phyloP scores from a whole-genome alignment of 1,140 invertebrate genomes.

The Drosophila subpulchrella region DNA sequence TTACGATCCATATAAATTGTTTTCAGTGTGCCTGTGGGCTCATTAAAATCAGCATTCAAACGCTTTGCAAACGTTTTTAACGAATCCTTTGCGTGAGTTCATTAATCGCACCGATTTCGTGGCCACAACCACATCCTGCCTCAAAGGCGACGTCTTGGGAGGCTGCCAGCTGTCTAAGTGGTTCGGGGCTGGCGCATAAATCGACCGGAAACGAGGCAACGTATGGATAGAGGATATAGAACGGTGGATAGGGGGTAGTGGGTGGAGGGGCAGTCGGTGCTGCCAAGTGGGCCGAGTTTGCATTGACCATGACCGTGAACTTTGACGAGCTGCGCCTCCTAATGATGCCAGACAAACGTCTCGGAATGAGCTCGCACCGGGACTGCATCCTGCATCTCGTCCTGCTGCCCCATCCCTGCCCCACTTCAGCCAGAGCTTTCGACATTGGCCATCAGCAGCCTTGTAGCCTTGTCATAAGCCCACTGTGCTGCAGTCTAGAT shows the following conservation, averaged over 20 bases:
- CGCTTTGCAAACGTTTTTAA: constrained; percentile 61
- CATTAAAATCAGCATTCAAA: constrained; percentile 76
- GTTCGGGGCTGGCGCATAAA: constrained; percentile 38
- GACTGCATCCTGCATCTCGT: constrained; percentile 5
- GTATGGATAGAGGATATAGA: not conserved
- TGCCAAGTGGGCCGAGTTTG: constrained; percentile 59
- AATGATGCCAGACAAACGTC: constrained; percentile 75
- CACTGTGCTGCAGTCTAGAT: constrained; percentile 41
- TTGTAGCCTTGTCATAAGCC: constrained; percentile 47
- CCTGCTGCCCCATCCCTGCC: not conserved
- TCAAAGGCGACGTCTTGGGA: constrained; percentile 46
- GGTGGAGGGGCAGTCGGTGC: not conserved
- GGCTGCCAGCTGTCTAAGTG: constrained; percentile 52
- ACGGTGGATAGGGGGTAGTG: not conserved
- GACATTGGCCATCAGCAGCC: constrained; percentile 45
- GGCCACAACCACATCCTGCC: constrained; percentile 40
- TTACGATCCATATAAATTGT: not conserved
- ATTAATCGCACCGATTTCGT: constrained; percentile 71
- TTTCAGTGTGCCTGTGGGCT: constrained; percentile 25
- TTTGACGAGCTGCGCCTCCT: constrained; percentile 49
- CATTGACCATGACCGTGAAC: constrained; percentile 76
- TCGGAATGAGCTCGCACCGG: constrained; percentile 66
- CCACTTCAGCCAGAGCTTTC: constrained; percentile 26
- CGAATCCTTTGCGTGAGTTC: constrained; percentile 58
- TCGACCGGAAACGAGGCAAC: constrained; percentile 44